phyloP scores from a whole-genome alignment of 1,140 invertebrate genomes.

The Batillaria attramentaria region DNA sequence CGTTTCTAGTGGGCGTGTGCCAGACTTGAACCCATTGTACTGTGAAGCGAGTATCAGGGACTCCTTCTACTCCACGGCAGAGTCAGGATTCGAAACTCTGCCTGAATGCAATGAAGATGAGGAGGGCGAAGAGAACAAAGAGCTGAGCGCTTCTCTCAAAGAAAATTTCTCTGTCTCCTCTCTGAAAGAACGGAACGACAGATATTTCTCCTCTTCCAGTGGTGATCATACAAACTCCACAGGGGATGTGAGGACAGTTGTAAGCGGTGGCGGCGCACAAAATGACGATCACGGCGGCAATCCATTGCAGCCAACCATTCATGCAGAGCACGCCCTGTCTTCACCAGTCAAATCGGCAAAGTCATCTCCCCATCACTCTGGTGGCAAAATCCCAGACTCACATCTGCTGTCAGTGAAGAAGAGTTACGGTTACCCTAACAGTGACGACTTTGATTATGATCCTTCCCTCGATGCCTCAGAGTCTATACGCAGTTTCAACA shows the following conservation, averaged over 20 bases:
- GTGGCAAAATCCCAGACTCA: conserved; percentile 5
- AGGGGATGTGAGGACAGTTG: neutral
- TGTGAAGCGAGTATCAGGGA: conserved; percentile 36
- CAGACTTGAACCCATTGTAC: conserved; percentile 34
- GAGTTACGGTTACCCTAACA: neutral
- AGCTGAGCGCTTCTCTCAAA: conserved; percentile 47
- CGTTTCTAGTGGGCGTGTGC: conserved; percentile 24
- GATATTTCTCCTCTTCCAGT: conserved; percentile 9
- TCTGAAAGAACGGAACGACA: conserved; percentile 44
- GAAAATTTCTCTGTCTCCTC: conserved; percentile 55
- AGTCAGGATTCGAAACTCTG: conserved; percentile 46
- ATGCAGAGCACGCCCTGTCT: conserved; percentile 6
- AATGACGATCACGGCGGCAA: neutral
- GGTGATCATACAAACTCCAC: neutral
- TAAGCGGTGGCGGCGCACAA: neutral
- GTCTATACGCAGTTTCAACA: conserved; percentile 47
- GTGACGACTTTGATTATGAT: conserved; percentile 37
- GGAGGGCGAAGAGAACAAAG: conserved; percentile 17
- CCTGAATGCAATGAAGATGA: conserved; percentile 33
- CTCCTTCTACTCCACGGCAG: conserved; percentile 50
- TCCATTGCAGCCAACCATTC: neutral
- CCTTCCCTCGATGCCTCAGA: conserved; percentile 38
- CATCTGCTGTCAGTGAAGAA: conserved; percentile 12
- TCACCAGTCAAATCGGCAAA: conserved; percentile 10
- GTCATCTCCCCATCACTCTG: conserved; percentile 20